Evolutionary conservation across 2,797 vertebrate genomes (phyloP).

Genomic region (Pangasius krempfi): DNA sequence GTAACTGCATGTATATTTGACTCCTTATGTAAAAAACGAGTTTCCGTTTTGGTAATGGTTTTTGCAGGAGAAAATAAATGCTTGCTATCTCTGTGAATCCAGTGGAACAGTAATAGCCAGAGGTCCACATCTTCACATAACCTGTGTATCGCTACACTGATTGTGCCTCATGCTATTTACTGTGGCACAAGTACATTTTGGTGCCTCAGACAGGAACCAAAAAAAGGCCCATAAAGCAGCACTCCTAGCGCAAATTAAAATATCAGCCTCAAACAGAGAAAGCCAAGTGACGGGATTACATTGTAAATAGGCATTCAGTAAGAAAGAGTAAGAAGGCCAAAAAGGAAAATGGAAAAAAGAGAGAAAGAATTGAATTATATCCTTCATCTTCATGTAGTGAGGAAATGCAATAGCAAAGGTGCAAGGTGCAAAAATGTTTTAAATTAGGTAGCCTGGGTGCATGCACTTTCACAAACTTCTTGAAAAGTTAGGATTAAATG

Average conservation of each 20-base stretch:
- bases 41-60: slow-evolving; percentile 32
- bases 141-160: slow-evolving; percentile 48
- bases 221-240: slow-evolving; percentile 57
- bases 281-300: slow-evolving; percentile 68
- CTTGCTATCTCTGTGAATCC: slow-evolving; percentile 54
- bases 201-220: slow-evolving; percentile 41
- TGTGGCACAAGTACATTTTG: slow-evolving; percentile 51
- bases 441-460: neutral
- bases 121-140: slow-evolving; percentile 54
- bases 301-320: slow-evolving; percentile 60
- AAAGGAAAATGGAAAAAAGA: neutral
- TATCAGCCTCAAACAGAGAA: slow-evolving; percentile 65
- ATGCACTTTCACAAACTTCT: neutral
- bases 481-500: neutral
- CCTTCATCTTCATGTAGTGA: neutral
- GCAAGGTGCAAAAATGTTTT: neutral
- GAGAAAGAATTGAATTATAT: slow-evolving; percentile 23
- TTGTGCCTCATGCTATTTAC: slow-evolving; percentile 39
- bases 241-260: slow-evolving; percentile 66
- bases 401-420: slow-evolving; percentile 9
- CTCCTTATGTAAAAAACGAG: slow-evolving; percentile 18
- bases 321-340: slow-evolving; percentile 46
- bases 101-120: slow-evolving; percentile 38
- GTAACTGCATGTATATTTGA: slow-evolving; percentile 24
- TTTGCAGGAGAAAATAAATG: slow-evolving; percentile 19